phyloP scores from a whole-genome alignment of 2,888 invertebrate species.

The Hirudinaria manillensis region DNA sequence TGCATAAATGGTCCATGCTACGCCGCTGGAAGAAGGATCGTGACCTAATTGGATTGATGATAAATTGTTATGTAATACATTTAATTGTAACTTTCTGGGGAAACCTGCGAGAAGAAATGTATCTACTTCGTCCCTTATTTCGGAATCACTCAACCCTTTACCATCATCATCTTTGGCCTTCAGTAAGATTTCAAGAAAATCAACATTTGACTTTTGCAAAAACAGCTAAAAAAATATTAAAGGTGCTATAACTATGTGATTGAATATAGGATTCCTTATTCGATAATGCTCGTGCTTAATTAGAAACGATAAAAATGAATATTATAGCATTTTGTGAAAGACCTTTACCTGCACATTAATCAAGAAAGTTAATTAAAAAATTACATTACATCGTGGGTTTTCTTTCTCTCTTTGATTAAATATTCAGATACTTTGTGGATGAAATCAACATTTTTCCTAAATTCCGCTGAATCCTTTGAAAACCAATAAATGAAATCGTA shows the following conservation, averaged over 20 bases:
- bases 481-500: conserved; percentile 37
- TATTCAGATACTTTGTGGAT: conserved; percentile 35
- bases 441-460: conserved; percentile 32
- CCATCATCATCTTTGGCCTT: conserved; percentile 42
- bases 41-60: conserved; percentile 39
- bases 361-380: neutral
- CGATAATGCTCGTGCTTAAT: too few relatives aligned
- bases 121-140: conserved; percentile 47
- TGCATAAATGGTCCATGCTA: conserved; percentile 46
- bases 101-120: conserved; percentile 43
- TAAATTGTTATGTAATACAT: too few relatives aligned
- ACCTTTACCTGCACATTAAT: neutral
- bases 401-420: conserved; percentile 33
- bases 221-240: neutral
- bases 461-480: conserved; percentile 26
- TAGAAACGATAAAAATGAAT: too few relatives aligned
- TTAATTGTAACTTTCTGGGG: too few relatives aligned
- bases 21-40: conserved; percentile 46
- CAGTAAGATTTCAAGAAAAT: conserved; percentile 39
- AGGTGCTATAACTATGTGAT: too few relatives aligned
- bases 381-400: neutral
- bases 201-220: conserved; percentile 8
- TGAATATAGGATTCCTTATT: too few relatives aligned
- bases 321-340: too few relatives aligned
- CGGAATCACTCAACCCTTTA: conserved; percentile 43